A percentile compares a stretch with the other conserved stretches of the same genome.
Conservation (phyloP, 2,888 invertebrate genomes). For the Baronia brevicornis region DNA sequence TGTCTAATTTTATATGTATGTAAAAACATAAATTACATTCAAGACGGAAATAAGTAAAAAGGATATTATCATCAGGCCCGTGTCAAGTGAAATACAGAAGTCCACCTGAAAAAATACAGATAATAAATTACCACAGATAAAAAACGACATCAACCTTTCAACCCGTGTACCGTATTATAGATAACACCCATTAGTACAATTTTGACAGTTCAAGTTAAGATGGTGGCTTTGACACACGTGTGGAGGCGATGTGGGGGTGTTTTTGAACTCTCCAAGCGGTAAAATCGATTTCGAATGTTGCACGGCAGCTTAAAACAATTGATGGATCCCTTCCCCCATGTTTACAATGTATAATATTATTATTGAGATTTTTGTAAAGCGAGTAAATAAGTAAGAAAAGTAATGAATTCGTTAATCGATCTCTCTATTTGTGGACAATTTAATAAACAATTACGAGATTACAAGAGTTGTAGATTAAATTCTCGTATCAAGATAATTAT, state of each 20-base stretch:
- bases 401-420: too few species aligned
- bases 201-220: slow-evolving; percentile 19
- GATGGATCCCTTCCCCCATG: slow-evolving; percentile 7
- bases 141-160: slow-evolving; percentile 19
- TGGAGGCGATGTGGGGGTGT: slow-evolving; percentile 16
- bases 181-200: slow-evolving; percentile 20
- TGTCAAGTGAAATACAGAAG: background rate
- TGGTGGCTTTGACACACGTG: slow-evolving; percentile 19
- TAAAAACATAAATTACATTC: too few species aligned
- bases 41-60: too few species aligned
- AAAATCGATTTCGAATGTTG: slow-evolving; percentile 6
- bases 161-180: slow-evolving; percentile 16
- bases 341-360: too few species aligned
- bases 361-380: too few species aligned
- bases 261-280: slow-evolving; percentile 5
- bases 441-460: too few species aligned
- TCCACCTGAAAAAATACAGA: slow-evolving; percentile 13
- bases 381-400: too few species aligned
- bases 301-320: slow-evolving; percentile 5
- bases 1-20: slow-evolving; percentile 9
- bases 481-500: too few species aligned
- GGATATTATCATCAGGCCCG: background rate
- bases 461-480: too few species aligned
- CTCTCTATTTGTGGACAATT: too few species aligned
- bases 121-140: slow-evolving; percentile 13